Conservation (phyloP, 2,888 invertebrate genomes). For the Vesta saturnalis region DNA sequence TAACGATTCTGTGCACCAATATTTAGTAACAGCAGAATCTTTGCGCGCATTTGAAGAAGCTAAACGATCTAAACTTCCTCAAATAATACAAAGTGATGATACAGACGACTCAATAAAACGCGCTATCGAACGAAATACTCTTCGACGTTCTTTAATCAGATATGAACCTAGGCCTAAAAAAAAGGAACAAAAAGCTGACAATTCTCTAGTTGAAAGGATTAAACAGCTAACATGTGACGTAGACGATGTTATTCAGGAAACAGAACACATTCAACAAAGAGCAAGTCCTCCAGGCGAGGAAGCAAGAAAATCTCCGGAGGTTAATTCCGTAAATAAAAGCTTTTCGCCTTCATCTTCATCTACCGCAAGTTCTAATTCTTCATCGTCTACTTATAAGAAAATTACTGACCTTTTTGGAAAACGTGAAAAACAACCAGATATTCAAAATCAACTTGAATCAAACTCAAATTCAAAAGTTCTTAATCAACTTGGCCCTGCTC, state of each 20-base stretch:
- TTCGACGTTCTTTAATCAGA: conserved; percentile 81
- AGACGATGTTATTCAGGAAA: conserved; percentile 69
- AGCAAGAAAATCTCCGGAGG: conserved; percentile 58
- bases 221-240: conserved; percentile 87
- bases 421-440: conserved; percentile 52
- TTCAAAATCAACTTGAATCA: conserved; percentile 47
- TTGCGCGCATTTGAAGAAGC: conserved; percentile 75
- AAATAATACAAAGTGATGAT: conserved; percentile 63
- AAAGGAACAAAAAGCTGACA: conserved; percentile 69
- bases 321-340: conserved; percentile 64
- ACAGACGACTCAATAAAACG: conserved; percentile 76
- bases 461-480: conserved; percentile 42
- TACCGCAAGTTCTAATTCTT: conserved; percentile 67
- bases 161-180: conserved; percentile 65
- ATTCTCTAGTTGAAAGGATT: conserved; percentile 86
- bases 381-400: conserved; percentile 73
- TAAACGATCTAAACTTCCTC: conserved; percentile 66
- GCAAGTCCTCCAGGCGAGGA: conserved; percentile 77
- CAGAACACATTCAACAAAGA: conserved; percentile 59
- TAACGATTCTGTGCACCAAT: conserved; percentile 60
- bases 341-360: conserved; percentile 69
- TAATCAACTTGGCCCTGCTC: conserved; percentile 56
- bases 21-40: conserved; percentile 80
- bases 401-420: conserved; percentile 70
- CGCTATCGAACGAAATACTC: conserved; percentile 85